Evolutionary conservation across 2,888 invertebrate species (phyloP).

Genomic region (Stenodema calcarata): DNA sequence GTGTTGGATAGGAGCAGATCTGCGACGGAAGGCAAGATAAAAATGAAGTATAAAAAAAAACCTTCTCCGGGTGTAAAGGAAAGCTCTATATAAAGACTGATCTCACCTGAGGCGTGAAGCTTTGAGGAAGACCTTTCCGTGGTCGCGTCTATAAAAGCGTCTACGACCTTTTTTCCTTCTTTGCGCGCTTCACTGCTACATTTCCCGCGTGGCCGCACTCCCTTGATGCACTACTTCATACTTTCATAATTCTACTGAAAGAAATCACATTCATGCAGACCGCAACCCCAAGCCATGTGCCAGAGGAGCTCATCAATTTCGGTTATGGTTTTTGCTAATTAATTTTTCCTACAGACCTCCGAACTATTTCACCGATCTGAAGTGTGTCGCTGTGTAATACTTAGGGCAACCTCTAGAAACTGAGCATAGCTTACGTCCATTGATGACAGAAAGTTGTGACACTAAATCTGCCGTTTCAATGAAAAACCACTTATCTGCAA

Average conservation of each 20-base stretch:
- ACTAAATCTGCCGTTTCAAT: too few species aligned
- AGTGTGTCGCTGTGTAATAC: too few species aligned
- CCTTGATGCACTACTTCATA: neutral
- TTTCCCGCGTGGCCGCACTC: neutral
- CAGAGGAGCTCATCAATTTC: too few species aligned
- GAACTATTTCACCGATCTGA: too few species aligned
- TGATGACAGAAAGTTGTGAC: too few species aligned
- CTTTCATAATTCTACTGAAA: neutral
- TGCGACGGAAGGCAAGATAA: neutral
- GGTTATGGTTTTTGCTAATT: too few species aligned
- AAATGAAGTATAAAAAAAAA: neutral
- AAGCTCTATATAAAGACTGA: neutral
- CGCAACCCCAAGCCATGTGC: too few species aligned
- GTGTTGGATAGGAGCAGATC: neutral
- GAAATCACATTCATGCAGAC: too few species aligned
- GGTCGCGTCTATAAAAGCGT: neutral
- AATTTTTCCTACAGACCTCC: too few species aligned
- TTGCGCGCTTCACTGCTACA: neutral
- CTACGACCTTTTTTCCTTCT: neutral
- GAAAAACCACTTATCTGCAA: too few species aligned
- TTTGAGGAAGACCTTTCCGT: neutral
- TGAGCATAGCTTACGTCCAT: too few species aligned
- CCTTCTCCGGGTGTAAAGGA: neutral
- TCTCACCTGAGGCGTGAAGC: neutral
- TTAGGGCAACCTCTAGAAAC: too few species aligned